Base-by-base conservation (phyloP, 2,113 vertebrate species). In the Nothobranchius kuhntae region DNA sequence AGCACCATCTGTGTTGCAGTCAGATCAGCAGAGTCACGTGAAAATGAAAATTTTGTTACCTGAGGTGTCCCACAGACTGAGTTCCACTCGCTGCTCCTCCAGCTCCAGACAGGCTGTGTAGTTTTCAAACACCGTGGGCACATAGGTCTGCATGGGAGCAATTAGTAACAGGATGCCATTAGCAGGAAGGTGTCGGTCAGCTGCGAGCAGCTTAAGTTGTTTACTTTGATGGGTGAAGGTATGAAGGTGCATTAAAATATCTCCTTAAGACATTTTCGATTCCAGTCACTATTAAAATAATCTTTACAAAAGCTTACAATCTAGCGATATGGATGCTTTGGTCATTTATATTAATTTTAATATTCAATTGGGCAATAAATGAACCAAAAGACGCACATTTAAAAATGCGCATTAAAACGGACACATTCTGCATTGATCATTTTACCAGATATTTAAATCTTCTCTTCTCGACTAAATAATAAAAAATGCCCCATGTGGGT, bases 91-190 rank as follows among this genome's bases (percentile, higher is more conserved):
- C 87, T 97, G 96, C 50, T 95, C 96, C 80, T 98, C 96, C 24
- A 95, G 94, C 88, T 96, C 95, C 92, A 98, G 84, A 82, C 95
- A 96, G 78, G 96, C 96, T 38, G 96, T 97, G 92, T 98, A 98
- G 92, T 98, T 98, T 86, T 98, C 96, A 84, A 98, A 98, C 52
- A 98, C 96, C 9, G 96, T 98, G 85, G 96, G 96, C 75, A 98
- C 96, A 62, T 98, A 98, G 0, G 96, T 97, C 96, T 98, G 48
- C 48, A 13, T 51, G 92, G 15, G 75, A 81, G 77, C 61, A 79
- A 82, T 86, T 69, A 79, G 52, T 56, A 80, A 72, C 46, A 75
- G 1, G 62, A 21, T 67, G 72, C 61, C 61, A 83, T 86, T 75
- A 87, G 82, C 56, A 77, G 35, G 72, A 78, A 77, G 75, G 74